Evolutionary conservation across 2,113 vertebrate species (phyloP), one percentile per base, ranked within the genome.

Genomic region (Pachycephala philippinensis): DNA sequence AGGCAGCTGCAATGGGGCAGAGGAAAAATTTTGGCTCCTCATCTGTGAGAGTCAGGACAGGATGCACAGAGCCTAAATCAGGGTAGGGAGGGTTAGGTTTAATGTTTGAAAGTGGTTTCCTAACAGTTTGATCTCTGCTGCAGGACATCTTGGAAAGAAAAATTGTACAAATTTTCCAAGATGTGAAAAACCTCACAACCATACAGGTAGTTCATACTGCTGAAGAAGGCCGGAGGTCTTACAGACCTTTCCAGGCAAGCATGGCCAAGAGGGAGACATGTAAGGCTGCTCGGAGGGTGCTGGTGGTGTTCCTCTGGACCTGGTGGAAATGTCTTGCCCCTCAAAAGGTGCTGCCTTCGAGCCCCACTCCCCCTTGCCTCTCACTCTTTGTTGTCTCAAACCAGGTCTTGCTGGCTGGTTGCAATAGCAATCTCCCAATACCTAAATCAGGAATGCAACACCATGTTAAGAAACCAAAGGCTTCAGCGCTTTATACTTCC

Each of bases 341-440:
- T 0, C 1, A 22, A 50, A 45, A 53, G 5, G 2, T 42, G 22
- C 3, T 42, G 13, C 14, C 24, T 50, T 35, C 0, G 0, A 42
- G 15, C 5, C 20, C 19, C 1, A 0, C 16, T 76, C 11, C 6
- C 17, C 10, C 45, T 75, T 44, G 22, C 30, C 24, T 60, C 77
- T 64, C 21, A 21, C 3, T 13, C 19, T 50, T 47, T 14, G 2
- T 45, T 16, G 22, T n/a, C 37, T 61, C 47, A 68, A 64, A 69
- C 0, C 31, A 33, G 26, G 9, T 44, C 42, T 52, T 49, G 9
- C 21, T 74, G 64, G 15, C 33, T 77, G 45, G 11, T 31, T 44
- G 54, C 33, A 68, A 59, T 8, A 77, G 31, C 22, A 37, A 31
- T 39, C 22, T 56, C 35, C 42, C 23, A 54, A 14, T 12, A 70